These are phyloP conservation scores for Macroramphosus scolopax DNA, from an alignment of 2,797 vertebrate genomes.

Conservation along the genomic window DNA sequence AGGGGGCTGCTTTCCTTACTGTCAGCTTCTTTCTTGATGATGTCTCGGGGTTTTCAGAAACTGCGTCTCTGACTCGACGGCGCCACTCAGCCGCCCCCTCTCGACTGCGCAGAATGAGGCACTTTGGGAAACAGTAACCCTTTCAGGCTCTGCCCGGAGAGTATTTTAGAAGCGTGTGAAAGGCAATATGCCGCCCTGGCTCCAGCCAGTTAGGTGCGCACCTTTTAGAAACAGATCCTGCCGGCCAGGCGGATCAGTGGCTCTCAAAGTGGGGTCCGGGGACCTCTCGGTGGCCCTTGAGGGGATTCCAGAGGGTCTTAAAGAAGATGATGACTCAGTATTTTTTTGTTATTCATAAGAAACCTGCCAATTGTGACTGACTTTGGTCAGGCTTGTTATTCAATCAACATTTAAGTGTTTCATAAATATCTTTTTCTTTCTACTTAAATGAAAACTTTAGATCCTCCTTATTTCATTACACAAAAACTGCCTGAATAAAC, in stretches of 20 bases:
- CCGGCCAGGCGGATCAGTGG: slow-evolving; percentile 53
- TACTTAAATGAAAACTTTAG: too few relatives aligned
- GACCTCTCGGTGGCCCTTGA: too few relatives aligned
- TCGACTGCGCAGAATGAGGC: slow-evolving; percentile 84
- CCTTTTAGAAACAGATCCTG: slow-evolving; percentile 65
- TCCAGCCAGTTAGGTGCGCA: slow-evolving; percentile 74
- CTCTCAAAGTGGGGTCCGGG: slow-evolving; percentile 53
- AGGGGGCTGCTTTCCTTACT: slow-evolving; percentile 77
- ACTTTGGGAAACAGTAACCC: slow-evolving; percentile 85
- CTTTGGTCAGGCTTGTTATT: too few relatives aligned
- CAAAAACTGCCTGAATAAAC: too few relatives aligned
- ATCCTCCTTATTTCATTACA: too few relatives aligned
- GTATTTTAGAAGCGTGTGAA: slow-evolving; percentile 82
- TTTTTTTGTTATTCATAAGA: too few relatives aligned
- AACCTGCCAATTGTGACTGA: too few relatives aligned
- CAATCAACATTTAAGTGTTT: too few relatives aligned
- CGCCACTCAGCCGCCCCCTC: slow-evolving; percentile 86
- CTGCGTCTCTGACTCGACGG: slow-evolving; percentile 83
- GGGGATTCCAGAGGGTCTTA: slow-evolving; percentile 21
- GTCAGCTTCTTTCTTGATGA: slow-evolving; percentile 82
- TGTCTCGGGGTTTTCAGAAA: slow-evolving; percentile 85
- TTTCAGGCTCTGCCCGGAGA: slow-evolving; percentile 81
- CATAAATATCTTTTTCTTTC: too few relatives aligned
- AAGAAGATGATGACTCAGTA: background rate
- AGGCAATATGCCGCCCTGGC: slow-evolving; percentile 75